phyloP scores from a whole-genome alignment of 2,888 invertebrate species.

The Orgyia antiqua region DNA sequence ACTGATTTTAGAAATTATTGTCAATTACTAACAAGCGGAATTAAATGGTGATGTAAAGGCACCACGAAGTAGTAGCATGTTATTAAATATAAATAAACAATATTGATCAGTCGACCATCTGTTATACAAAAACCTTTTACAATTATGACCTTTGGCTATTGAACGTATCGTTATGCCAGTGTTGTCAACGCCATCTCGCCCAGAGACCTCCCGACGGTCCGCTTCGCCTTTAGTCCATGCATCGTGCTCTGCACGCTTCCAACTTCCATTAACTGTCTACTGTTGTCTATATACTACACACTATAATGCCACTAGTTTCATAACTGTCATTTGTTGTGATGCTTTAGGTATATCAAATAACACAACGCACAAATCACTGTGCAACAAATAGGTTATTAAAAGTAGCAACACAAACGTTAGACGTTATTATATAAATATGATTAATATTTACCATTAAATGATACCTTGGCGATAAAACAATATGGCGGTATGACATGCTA shows the following conservation, averaged over 20 bases:
- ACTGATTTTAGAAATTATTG: too few species aligned
- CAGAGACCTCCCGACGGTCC: conserved; percentile 62
- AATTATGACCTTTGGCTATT: neutral
- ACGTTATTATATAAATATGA: too few species aligned
- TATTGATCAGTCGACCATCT: too few species aligned
- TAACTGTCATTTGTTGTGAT: conserved; percentile 11
- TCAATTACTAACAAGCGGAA: too few species aligned
- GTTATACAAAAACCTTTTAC: too few species aligned
- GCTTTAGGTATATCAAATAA: conserved; percentile 7
- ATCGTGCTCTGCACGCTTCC: conserved; percentile 71
- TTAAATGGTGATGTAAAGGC: too few species aligned
- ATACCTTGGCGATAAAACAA: too few species aligned
- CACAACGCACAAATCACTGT: neutral
- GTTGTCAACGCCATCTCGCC: conserved; percentile 54
- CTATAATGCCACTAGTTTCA: conserved; percentile 23
- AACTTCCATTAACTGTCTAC: conserved; percentile 43
- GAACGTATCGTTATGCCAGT: conserved; percentile 32
- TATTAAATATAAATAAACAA: too few species aligned
- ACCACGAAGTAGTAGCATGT: too few species aligned
- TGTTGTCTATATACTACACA: conserved; percentile 27
- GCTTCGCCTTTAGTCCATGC: conserved; percentile 58
- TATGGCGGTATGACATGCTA: too few species aligned
- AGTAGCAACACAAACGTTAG: neutral
- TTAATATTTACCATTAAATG: too few species aligned
- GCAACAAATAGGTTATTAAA: neutral